These are phyloP conservation scores for Natator depressus DNA, from an alignment of 2,113 vertebrate genomes.

Conservation along the genomic window DNA sequence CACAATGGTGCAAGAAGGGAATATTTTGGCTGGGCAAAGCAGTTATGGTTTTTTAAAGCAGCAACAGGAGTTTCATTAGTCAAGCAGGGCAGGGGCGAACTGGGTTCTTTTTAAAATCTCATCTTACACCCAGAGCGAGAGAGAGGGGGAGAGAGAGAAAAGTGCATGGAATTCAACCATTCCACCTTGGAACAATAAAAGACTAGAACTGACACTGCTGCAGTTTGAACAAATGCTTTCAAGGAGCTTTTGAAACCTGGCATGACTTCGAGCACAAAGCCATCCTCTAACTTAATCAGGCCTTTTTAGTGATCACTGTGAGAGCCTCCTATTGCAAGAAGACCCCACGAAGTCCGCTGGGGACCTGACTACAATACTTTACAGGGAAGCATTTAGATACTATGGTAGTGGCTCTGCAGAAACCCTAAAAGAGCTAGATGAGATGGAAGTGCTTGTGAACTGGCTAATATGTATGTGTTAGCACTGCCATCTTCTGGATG, in stretches of 20 bases:
- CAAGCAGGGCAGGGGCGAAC: background rate
- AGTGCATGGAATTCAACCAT: background rate
- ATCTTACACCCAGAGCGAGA: background rate
- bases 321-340: background rate
- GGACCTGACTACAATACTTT: fast-evolving
- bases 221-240: background rate
- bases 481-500: conserved; percentile 65
- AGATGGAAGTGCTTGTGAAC: background rate
- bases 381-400: fast-evolving
- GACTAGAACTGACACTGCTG: background rate
- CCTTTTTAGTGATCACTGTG: background rate
- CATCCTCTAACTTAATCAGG: background rate
- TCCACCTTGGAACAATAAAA: background rate
- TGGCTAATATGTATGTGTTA: background rate
- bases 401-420: fast-evolving
- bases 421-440: background rate
- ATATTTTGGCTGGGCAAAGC: fast-evolving
- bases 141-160: background rate
- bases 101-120: background rate
- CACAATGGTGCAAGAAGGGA: background rate
- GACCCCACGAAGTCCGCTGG: background rate
- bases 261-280: background rate
- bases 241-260: background rate
- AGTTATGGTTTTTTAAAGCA: fast-evolving
- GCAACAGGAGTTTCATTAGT: background rate